These are phyloP conservation scores for Tryphoninae sp. DNA, from an alignment of 2,888 invertebrate species.

Conservation along the genomic window DNA sequence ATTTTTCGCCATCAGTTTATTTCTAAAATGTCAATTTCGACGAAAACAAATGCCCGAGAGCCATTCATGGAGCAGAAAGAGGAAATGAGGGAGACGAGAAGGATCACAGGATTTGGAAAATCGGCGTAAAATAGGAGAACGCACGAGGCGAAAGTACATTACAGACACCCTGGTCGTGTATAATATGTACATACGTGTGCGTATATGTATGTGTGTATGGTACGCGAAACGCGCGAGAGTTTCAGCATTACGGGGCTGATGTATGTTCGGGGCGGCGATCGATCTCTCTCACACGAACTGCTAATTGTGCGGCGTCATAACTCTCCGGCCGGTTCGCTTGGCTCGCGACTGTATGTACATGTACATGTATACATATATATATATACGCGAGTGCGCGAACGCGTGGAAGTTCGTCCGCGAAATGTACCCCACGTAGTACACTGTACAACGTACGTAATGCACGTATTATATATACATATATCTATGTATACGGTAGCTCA, in stretches of 20 bases:
- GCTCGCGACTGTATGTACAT: conserved; percentile 23
- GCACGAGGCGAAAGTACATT: conserved; percentile 62
- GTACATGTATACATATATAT: conserved; percentile 5
- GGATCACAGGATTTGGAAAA: conserved; percentile 56
- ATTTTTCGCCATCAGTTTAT: no score
- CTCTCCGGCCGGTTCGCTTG: conserved; percentile 73
- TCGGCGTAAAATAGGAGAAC: conserved; percentile 60
- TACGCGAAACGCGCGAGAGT: conserved; percentile 73
- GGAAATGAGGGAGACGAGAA: conserved; percentile 30
- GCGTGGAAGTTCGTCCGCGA: conserved; percentile 37
- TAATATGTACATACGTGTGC: conserved; percentile 58
- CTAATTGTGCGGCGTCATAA: conserved; percentile 81
- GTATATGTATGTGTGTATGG: conserved; percentile 42
- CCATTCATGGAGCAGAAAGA: not conserved
- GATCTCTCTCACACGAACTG: conserved; percentile 81
- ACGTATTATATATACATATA: conserved; percentile 1
- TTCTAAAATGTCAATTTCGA: no score
- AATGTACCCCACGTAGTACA: conserved; percentile 30
- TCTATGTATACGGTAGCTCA: conserved; percentile 20
- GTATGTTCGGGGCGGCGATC: conserved; percentile 80
- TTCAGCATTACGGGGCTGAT: conserved; percentile 78
- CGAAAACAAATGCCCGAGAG: conserved; percentile 33
- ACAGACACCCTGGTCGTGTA: conserved; percentile 52
- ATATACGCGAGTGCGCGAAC: conserved; percentile 27
- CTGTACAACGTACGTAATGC: conserved; percentile 26